Percentiles rank a stretch among this genome's conserved stretches.
These are phyloP conservation scores for Tragelaphus scriptus DNA, from an alignment of 2,113 vertebrate species.

Conservation along the genomic window DNA sequence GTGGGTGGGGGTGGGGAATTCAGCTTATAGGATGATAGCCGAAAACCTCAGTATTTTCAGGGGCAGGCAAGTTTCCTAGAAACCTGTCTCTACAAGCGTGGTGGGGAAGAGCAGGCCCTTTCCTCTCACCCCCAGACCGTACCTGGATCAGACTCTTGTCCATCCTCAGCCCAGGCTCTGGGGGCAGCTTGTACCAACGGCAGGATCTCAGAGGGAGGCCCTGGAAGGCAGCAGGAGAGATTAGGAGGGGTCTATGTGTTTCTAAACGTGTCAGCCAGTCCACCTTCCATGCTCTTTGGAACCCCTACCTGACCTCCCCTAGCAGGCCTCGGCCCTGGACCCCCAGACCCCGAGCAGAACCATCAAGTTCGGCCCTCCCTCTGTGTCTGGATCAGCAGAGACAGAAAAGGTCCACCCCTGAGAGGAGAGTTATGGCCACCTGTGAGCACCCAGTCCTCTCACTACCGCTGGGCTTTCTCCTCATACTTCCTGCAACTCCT, in stretches of 20 bases:
- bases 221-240: conserved; percentile 71
- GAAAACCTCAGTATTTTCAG: background rate
- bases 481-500: background rate
- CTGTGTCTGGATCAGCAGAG: background rate
- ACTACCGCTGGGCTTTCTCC: background rate
- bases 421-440: background rate
- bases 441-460: background rate
- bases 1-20: background rate
- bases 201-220: conserved; percentile 89
- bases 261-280: background rate
- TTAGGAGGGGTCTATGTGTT: background rate
- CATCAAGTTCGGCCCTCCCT: background rate
- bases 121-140: background rate
- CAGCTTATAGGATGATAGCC: background rate
- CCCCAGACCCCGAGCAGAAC: background rate
- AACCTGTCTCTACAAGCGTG: background rate
- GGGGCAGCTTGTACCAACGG: conserved; percentile 86
- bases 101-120: background rate
- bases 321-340: background rate
- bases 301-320: background rate
- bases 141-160: conserved; percentile 58
- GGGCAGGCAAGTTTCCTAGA: background rate
- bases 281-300: background rate
- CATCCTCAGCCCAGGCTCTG: conserved; percentile 61
- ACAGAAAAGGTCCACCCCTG: background rate